Evolutionary conservation across 2,797 vertebrate genomes (phyloP).

Genomic region (Sarcoramphus papa): DNA sequence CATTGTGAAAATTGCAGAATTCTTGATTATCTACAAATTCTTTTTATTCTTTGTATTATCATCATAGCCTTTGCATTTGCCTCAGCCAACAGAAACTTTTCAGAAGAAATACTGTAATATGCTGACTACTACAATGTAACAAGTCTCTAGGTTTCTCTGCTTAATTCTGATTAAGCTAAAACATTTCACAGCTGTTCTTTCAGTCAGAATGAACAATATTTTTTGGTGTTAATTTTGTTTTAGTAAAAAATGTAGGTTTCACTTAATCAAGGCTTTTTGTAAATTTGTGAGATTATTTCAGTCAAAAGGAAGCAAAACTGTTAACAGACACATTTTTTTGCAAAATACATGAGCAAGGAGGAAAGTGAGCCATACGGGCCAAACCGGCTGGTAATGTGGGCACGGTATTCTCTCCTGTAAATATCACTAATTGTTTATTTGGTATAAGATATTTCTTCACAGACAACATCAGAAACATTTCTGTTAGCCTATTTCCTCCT

Average conservation of each 20-base stretch:
- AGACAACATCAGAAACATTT: not conserved
- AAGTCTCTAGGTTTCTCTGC: not conserved
- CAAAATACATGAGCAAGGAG: not conserved
- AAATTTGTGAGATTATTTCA: not conserved
- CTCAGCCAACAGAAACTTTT: not conserved
- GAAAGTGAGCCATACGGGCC: not conserved
- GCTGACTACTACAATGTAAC: not conserved
- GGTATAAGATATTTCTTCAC: not conserved
- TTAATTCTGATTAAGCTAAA: not conserved
- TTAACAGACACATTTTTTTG: not conserved
- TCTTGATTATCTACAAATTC: not conserved
- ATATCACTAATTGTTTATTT: not conserved
- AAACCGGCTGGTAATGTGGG: not conserved
- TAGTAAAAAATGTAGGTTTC: not conserved
- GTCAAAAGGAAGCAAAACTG: not conserved
- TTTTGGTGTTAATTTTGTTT: not conserved
- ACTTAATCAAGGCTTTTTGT: not conserved
- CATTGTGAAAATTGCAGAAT: not conserved
- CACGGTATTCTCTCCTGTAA: not conserved
- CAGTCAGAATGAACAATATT: not conserved
- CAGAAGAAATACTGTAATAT: not conserved
- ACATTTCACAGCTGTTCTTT: not conserved
- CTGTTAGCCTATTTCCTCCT: not conserved
- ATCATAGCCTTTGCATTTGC: not conserved
- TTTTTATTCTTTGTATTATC: not conserved